phyloP scores from a whole-genome alignment of 1,140 invertebrate species.

The Dreissena rostriformis region DNA sequence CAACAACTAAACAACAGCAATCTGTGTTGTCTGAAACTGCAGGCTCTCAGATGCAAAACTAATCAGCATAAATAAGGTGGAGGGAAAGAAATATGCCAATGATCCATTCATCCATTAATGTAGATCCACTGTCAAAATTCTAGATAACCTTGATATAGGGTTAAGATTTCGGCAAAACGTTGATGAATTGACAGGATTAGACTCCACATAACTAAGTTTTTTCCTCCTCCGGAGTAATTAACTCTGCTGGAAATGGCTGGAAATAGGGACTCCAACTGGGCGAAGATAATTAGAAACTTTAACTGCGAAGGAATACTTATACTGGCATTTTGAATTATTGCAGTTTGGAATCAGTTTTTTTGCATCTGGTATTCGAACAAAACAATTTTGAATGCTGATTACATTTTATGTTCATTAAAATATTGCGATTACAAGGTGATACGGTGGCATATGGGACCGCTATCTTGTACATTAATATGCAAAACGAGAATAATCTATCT shows the following conservation, averaged over 20 bases:
- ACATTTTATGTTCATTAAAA: neutral
- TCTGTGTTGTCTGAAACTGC: too few relatives aligned
- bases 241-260: constrained; percentile 36
- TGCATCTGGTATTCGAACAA: neutral
- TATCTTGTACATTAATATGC: neutral
- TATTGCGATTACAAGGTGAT: neutral
- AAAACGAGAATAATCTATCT: too few relatives aligned
- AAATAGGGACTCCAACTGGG: constrained; percentile 23
- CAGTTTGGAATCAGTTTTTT: constrained; percentile 21
- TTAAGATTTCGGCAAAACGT: constrained; percentile 44
- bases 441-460: neutral
- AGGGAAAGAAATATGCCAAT: constrained; percentile 45
- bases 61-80: constrained; percentile 37
- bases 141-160: constrained; percentile 43
- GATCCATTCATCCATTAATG: constrained; percentile 54
- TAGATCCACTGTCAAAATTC: constrained; percentile 54
- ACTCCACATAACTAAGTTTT: constrained; percentile 47
- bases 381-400: constrained; percentile 6
- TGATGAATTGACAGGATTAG: constrained; percentile 42
- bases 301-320: constrained; percentile 22
- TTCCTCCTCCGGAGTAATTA: constrained; percentile 34
- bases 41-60: constrained; percentile 30
- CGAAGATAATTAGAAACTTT: constrained; percentile 53
- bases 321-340: constrained; percentile 53
- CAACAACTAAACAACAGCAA: too few relatives aligned